These are phyloP conservation scores for Myrmecophaga tridactyla DNA, from an alignment of 2,113 vertebrate species.

Conservation along the genomic window DNA sequence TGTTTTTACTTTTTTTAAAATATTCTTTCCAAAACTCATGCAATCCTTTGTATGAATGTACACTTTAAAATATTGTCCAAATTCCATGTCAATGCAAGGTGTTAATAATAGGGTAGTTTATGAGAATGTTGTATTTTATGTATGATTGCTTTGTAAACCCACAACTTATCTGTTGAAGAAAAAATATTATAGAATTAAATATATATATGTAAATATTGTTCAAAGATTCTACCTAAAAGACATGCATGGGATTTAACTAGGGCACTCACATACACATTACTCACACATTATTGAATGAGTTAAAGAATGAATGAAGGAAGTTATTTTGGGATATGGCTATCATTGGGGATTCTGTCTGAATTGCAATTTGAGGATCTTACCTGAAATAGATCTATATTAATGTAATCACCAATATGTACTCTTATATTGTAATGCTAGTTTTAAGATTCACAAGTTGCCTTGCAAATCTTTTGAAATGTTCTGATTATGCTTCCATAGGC, in stretches of 20 bases:
- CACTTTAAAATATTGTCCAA: neutral
- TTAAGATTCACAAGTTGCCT: conserved; percentile 1
- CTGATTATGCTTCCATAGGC: conserved; percentile 43
- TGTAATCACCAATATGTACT: neutral
- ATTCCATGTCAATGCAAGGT: neutral
- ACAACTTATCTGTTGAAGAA: too few relatives aligned
- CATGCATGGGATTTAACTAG: neutral
- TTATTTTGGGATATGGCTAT: neutral
- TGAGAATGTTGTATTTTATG: too few relatives aligned
- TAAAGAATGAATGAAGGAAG: neutral
- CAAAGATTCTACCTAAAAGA: neutral
- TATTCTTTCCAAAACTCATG: neutral
- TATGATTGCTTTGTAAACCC: too few relatives aligned
- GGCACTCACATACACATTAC: too few relatives aligned
- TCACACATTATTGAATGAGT: neutral
- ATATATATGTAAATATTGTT: too few relatives aligned
- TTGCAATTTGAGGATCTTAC: neutral
- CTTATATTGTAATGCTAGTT: neutral
- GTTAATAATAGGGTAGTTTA: too few relatives aligned
- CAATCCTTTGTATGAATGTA: neutral
- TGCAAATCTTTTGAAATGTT: conserved; percentile 22
- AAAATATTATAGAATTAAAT: too few relatives aligned
- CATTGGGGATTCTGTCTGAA: neutral
- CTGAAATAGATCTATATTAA: neutral
- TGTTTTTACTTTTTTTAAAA: neutral